These are phyloP conservation scores for Brenthis ino DNA, from an alignment of 2,888 invertebrate species.

Conservation along the genomic window DNA sequence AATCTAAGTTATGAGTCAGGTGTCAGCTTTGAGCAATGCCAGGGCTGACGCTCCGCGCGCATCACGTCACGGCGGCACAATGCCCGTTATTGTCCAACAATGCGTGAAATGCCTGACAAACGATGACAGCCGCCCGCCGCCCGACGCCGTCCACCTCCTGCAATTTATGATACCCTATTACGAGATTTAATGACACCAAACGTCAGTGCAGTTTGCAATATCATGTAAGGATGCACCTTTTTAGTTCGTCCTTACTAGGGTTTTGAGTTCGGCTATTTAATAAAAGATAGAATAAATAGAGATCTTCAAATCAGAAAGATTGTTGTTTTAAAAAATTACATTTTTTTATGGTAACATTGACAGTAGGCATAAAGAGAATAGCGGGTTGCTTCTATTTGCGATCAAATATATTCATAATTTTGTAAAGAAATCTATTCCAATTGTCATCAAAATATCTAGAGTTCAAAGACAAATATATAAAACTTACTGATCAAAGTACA, in stretches of 20 bases:
- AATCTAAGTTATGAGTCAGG: conserved; percentile 41
- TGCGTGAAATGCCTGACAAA: conserved; percentile 83
- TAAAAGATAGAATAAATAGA: no score
- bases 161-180: conserved; percentile 82
- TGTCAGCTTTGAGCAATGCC: conserved; percentile 41
- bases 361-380: no score
- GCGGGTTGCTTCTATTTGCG: no score
- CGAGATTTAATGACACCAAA: conserved; percentile 81
- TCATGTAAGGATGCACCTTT: background rate
- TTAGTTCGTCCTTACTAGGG: background rate
- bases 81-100: conserved; percentile 79
- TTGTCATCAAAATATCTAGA: no score
- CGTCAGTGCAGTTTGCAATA: conserved; percentile 50
- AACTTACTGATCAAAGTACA: no score
- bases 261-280: background rate
- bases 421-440: no score
- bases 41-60: conserved; percentile 46
- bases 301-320: no score
- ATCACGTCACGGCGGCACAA: conserved; percentile 57
- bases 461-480: no score
- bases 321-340: no score
- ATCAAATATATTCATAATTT: no score
- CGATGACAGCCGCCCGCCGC: conserved; percentile 79
- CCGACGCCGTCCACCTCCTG: conserved; percentile 72
- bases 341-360: no score